Evolutionary conservation across 1,140 invertebrate genomes (phyloP).

Genomic region (Drosophila baimaii): DNA sequence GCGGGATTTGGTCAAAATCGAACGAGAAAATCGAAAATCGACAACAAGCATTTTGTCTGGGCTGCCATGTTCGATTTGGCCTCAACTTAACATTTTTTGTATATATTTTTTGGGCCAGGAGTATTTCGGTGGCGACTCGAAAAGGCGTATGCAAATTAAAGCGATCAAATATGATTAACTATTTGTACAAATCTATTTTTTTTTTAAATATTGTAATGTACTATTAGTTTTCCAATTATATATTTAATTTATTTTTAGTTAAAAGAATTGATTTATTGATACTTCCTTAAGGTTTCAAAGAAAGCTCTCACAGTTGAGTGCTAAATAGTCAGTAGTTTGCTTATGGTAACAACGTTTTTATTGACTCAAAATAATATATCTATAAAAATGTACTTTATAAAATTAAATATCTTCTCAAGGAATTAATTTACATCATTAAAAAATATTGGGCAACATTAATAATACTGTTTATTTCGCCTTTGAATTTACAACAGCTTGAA

Average conservation of each 20-base stretch:
- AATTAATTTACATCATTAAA: not conserved
- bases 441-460: no score
- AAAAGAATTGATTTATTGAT: accelerated
- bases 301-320: accelerated
- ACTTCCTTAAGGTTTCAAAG: no score
- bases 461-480: not conserved
- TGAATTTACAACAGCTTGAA: not conserved
- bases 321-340: no score
- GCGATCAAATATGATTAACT: constrained; percentile 26
- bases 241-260: not conserved
- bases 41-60: constrained; percentile 75
- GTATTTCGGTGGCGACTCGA: constrained; percentile 24
- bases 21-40: constrained; percentile 40
- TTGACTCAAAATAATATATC: not conserved
- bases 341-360: not conserved
- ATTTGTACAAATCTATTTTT: constrained; percentile 1
- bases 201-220: not conserved
- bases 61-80: constrained; percentile 69
- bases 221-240: no score
- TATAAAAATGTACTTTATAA: not conserved
- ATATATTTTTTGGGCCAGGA: constrained; percentile 3
- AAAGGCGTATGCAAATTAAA: constrained; percentile 21
- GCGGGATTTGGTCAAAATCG: constrained; percentile 40
- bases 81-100: constrained; percentile 42
- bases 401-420: not conserved